A percentile compares a stretch with the other conserved stretches of the same genome.
Evolutionary conservation across 2,888 invertebrate species (phyloP).

Genomic region (Sphaeridia pumilis): DNA sequence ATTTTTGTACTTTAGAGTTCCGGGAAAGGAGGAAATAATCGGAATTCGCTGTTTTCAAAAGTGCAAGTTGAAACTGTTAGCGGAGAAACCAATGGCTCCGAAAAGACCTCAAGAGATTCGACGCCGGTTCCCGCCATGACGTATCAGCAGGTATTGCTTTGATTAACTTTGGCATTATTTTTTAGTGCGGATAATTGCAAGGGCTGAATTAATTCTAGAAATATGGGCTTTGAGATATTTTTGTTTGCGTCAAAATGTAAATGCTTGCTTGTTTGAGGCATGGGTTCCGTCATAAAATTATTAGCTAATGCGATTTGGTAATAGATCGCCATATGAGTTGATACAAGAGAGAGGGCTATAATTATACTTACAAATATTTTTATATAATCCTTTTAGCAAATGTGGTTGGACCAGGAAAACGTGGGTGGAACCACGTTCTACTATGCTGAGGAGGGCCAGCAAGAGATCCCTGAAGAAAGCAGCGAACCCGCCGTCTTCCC

Average conservation of each 20-base stretch:
- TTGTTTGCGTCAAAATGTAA: no score
- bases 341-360: no score
- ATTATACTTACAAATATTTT: no score
- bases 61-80: neutral
- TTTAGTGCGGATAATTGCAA: no score
- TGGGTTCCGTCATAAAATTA: no score
- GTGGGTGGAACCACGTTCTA: slow-evolving; percentile 93
- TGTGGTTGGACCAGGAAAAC: slow-evolving; percentile 54
- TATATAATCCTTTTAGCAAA: slow-evolving; percentile 8
- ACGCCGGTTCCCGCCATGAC: slow-evolving; percentile 16
- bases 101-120: slow-evolving; percentile 14
- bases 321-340: no score
- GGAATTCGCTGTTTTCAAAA: neutral
- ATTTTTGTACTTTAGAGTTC: neutral
- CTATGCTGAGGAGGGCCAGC: slow-evolving; percentile 46
- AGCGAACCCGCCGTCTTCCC: slow-evolving; percentile 37
- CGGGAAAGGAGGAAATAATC: neutral
- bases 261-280: no score
- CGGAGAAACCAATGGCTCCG: slow-evolving; percentile 14
- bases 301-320: no score
- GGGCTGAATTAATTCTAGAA: no score
- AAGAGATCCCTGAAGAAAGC: slow-evolving; percentile 21
- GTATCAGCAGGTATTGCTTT: slow-evolving; percentile 10
- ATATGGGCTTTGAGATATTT: no score
- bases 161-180: neutral